Base-by-base conservation (phyloP, 1,140 invertebrate species). In the Conus betulinus region DNA sequence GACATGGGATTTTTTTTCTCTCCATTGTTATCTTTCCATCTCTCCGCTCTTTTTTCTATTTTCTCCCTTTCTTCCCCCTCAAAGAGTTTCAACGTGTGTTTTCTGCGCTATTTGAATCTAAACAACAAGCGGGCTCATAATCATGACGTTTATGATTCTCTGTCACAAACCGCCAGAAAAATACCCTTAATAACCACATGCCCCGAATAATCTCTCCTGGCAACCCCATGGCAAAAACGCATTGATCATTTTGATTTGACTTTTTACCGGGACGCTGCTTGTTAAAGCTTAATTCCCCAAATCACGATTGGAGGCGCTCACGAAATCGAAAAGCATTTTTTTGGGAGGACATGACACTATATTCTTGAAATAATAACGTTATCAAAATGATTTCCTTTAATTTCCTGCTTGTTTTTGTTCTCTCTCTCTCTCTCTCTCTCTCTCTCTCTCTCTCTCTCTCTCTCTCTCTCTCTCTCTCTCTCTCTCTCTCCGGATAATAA, bases 131-230 rank as follows among this genome's bases (percentile, higher is more conserved):
- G 39, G 13, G 17, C 39, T 20, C 39, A 81, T 81, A 81, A 81
- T 81, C 27, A 81, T 60, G 79, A 51, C 39, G 53, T 81, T 81
- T 5, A 81, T 81, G 79, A 81, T 25, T 52, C 20, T 53, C 39
- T 81, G 39, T 81, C 53, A 81, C 39, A 81, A 52, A 52, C n/a
- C 79, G 20, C 79, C 39, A 81, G 79, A 81, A 39, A 53, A 81
- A 81, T 27, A 81, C 51, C 76, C 39, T 53, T 20, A 51, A 39
- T 52, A 39, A 81, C 39, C 39, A 81, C 39, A 78, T 13, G 79
- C 79, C 20, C 39, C 27, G 53, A 81, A 81, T 81, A 53, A 53
- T 27, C 15, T 25, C 20, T 81, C 20, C n/a, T 6, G 27, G n/a
- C 79, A 60, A 60, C 15, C 57, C 57, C 57, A 60, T 60, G 57